Percentiles rank a stretch among this genome's conserved stretches.
These are phyloP conservation scores for Epicampocera succincta DNA, from an alignment of 2,888 invertebrate species.

Conservation along the genomic window DNA sequence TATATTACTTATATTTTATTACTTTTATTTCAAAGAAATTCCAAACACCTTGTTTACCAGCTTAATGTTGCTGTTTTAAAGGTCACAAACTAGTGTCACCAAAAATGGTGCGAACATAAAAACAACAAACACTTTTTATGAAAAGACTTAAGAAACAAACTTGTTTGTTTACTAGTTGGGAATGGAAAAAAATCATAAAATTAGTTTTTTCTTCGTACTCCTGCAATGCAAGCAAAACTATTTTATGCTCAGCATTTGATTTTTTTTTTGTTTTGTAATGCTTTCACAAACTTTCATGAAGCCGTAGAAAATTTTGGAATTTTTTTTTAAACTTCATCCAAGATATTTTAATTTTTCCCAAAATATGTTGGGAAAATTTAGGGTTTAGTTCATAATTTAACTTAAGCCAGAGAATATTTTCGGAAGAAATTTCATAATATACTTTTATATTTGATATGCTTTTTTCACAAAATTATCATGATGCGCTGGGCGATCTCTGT, in stretches of 20 bases:
- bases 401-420: no score
- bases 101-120: slow-evolving; percentile 12
- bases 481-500: slow-evolving; percentile 38
- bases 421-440: no score
- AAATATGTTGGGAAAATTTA: not conserved
- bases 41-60: slow-evolving; percentile 13
- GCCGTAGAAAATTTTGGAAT: slow-evolving; percentile 67
- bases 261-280: slow-evolving; percentile 20
- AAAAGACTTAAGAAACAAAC: slow-evolving; percentile 71
- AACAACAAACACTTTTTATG: slow-evolving; percentile 40
- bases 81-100: not conserved
- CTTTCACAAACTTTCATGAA: slow-evolving; percentile 51
- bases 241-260: slow-evolving; percentile 1
- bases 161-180: slow-evolving; percentile 57
- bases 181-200: slow-evolving; percentile 3
- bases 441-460: not conserved
- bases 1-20: not conserved
- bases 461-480: slow-evolving; percentile 31
- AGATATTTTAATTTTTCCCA: slow-evolving; percentile 15
- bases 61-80: slow-evolving; percentile 16
- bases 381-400: not conserved
- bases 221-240: slow-evolving; percentile 8
- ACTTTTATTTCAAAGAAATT: slow-evolving; percentile 20
- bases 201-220: slow-evolving; percentile 42
- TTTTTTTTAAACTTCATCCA: slow-evolving; percentile 59